Evolutionary conservation across 2,113 vertebrate species (phyloP).

Genomic region (Crotalus tigris): DNA sequence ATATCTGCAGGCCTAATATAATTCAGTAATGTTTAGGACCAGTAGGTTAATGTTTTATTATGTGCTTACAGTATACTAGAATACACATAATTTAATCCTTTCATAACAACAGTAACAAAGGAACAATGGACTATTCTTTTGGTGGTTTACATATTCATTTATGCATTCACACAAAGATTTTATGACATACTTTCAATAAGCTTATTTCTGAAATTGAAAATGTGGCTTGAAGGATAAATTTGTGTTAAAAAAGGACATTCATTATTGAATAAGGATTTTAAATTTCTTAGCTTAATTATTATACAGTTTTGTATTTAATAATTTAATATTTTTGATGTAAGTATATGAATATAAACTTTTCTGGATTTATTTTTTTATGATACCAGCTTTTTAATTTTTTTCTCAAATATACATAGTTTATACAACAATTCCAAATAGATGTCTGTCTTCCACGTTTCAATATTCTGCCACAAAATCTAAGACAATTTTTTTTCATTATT

Average conservation of each 20-base stretch:
- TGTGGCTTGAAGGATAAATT: background rate
- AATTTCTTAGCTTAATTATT: background rate
- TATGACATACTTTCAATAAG: background rate
- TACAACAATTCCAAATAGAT: too few species aligned
- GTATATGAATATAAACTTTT: background rate
- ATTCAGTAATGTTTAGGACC: slow-evolving; percentile 9
- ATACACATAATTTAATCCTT: background rate
- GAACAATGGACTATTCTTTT: slow-evolving; percentile 15
- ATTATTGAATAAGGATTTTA: background rate
- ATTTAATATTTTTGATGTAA: too few species aligned
- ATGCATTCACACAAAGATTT: background rate
- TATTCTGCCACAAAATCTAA: too few species aligned
- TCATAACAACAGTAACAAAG: background rate
- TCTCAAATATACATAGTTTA: too few species aligned
- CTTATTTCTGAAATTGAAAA: background rate
- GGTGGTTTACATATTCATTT: background rate
- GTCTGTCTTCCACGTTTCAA: too few species aligned
- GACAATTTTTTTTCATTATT: too few species aligned
- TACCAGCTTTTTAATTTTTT: too few species aligned
- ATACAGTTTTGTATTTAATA: background rate
- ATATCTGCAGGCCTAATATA: background rate
- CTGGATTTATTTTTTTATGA: too few species aligned
- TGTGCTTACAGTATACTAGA: slow-evolving; percentile 4
- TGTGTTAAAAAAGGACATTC: background rate
- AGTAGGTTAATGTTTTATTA: background rate